phyloP scores from a whole-genome alignment of 1,140 invertebrate genomes.

The Sinonovacula constricta region DNA sequence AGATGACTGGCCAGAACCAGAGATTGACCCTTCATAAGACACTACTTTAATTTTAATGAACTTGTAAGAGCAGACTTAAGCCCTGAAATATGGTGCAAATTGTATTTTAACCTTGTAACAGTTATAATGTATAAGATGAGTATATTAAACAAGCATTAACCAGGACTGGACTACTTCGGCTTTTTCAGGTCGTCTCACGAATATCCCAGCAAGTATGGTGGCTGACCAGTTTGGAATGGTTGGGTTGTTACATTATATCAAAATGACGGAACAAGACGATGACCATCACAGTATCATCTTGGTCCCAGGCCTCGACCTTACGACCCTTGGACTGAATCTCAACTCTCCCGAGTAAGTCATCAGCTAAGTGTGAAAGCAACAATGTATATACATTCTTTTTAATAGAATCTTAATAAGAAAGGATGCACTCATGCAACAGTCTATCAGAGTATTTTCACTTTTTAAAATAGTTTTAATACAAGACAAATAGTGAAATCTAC shows the following conservation, averaged over 20 bases:
- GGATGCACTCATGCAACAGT: too few relatives aligned
- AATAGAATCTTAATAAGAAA: too few relatives aligned
- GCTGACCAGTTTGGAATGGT: conserved; percentile 99
- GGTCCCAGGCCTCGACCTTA: conserved; percentile 97
- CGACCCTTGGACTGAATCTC: conserved; percentile 97
- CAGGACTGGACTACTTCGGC: too few relatives aligned
- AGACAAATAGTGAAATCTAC: too few relatives aligned
- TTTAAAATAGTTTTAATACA: too few relatives aligned
- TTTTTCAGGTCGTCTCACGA: conserved; percentile 88
- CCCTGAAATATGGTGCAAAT: too few relatives aligned
- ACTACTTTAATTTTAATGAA: neutral
- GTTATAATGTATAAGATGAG: too few relatives aligned
- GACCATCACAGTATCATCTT: conserved; percentile 96
- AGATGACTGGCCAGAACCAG: neutral
- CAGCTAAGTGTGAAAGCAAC: too few relatives aligned
- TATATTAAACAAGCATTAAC: too few relatives aligned
- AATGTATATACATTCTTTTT: too few relatives aligned
- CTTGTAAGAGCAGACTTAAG: neutral
- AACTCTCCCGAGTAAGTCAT: conserved; percentile 91
- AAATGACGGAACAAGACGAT: conserved; percentile 97
- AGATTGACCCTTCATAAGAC: neutral
- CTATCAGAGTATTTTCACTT: too few relatives aligned
- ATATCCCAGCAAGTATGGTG: conserved; percentile 99
- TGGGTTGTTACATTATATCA: conserved; percentile 97
- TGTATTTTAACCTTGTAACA: too few relatives aligned